Evolutionary conservation across 2,797 vertebrate species (phyloP).

Genomic region (Amblyraja radiata): DNA sequence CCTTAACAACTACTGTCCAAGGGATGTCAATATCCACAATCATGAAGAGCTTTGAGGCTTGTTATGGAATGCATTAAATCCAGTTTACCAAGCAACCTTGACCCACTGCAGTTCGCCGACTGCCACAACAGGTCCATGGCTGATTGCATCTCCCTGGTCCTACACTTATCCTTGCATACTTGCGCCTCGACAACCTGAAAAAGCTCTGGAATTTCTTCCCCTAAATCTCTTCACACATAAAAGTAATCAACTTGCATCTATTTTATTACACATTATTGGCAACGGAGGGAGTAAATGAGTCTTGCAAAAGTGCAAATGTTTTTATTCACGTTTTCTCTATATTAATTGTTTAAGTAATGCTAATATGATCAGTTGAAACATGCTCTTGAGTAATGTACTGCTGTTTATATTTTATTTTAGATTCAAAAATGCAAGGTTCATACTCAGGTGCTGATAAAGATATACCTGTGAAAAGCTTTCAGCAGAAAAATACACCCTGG

Average conservation of each 20-base stretch:
- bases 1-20: too few relatives aligned
- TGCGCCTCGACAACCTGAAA: too few relatives aligned
- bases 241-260: background rate
- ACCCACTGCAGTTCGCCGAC: too few relatives aligned
- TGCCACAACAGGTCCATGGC: too few relatives aligned
- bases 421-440: slow-evolving; percentile 70
- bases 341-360: background rate
- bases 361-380: background rate
- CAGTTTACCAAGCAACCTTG: too few relatives aligned
- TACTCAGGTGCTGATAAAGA: slow-evolving; percentile 66
- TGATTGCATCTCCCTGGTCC: too few relatives aligned
- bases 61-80: too few relatives aligned
- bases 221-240: background rate
- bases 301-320: background rate
- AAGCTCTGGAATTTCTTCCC: too few relatives aligned
- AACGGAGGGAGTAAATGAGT: background rate
- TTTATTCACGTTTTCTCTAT: background rate
- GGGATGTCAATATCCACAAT: too few relatives aligned
- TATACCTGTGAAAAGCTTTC: slow-evolving; percentile 65
- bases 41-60: too few relatives aligned
- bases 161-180: too few relatives aligned
- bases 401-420: slow-evolving; percentile 56
- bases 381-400: background rate
- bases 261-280: background rate
- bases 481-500: slow-evolving; percentile 65